A percentile compares a stretch with the other conserved stretches of the same genome.
Conservation (phyloP, 2,113 vertebrate genomes). For the Tachuris rubrigastra region DNA sequence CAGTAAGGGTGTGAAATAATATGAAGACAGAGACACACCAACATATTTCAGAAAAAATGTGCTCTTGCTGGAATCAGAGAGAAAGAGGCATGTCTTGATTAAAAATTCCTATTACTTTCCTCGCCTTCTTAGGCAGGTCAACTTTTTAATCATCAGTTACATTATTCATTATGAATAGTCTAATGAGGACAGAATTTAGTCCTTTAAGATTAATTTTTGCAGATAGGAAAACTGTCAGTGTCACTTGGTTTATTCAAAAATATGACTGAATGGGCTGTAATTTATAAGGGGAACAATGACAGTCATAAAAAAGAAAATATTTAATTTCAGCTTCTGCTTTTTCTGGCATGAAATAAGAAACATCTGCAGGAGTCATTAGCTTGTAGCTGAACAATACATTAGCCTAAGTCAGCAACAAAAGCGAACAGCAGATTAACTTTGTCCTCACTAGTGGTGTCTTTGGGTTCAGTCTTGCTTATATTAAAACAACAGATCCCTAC, state of each 20-base stretch:
- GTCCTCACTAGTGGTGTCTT: neutral
- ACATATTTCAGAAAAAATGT: neutral
- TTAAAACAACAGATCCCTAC: neutral
- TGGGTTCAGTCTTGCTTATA: conserved; percentile 1
- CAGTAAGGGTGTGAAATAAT: neutral
- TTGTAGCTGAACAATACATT: conserved; percentile 1
- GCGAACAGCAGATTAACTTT: conserved; percentile 5
- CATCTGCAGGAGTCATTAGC: conserved; percentile 57
- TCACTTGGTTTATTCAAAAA: conserved; percentile 64
- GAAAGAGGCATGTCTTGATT: conserved; percentile 2
- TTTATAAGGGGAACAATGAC: conserved; percentile 52
- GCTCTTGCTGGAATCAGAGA: neutral
- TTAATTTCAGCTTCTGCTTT: conserved; percentile 66
- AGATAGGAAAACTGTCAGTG: conserved; percentile 62
- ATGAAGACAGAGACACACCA: neutral
- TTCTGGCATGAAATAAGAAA: conserved; percentile 56
- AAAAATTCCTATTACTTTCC: neutral
- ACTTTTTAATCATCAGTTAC: conserved; percentile 27
- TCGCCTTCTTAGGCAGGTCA: neutral
- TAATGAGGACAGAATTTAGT: conserved; percentile 62
- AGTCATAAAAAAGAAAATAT: conserved; percentile 65
- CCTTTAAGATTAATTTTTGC: conserved; percentile 43
- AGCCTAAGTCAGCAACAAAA: conserved; percentile 24
- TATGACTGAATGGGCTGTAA: conserved; percentile 40
- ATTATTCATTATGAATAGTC: conserved; percentile 1